phyloP scores from a whole-genome alignment of 2,797 vertebrate genomes.

The Trachops cirrhosus region DNA sequence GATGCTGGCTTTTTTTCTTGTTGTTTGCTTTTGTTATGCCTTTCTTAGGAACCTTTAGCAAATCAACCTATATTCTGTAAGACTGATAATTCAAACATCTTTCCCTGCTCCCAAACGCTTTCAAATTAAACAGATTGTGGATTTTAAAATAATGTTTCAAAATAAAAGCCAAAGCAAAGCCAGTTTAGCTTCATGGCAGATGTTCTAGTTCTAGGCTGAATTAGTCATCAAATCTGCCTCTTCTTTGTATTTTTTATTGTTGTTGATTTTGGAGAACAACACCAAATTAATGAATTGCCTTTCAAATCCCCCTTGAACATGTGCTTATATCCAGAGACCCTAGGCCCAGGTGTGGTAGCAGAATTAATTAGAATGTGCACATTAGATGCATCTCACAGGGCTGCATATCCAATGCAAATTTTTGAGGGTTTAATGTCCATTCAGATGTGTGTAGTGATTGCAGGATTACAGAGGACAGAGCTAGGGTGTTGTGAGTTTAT shows the following conservation, averaged over 20 bases:
- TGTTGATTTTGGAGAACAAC: slow-evolving; percentile 61
- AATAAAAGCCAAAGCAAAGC: slow-evolving; percentile 55
- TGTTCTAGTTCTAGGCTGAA: slow-evolving; percentile 56
- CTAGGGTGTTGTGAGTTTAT: background rate
- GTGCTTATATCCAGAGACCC: background rate
- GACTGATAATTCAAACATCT: background rate
- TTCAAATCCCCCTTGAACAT: slow-evolving; percentile 61
- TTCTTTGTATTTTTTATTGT: slow-evolving; percentile 53
- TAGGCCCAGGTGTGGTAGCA: slow-evolving; percentile 57
- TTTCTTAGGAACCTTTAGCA: background rate
- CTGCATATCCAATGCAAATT: slow-evolving; percentile 46
- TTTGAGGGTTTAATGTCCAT: slow-evolving; percentile 42
- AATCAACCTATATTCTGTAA: background rate
- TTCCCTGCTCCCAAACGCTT: background rate
- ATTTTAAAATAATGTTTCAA: slow-evolving; percentile 38
- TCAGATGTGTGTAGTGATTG: background rate
- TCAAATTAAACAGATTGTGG: slow-evolving; percentile 36
- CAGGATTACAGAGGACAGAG: background rate
- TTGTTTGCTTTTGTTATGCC: background rate
- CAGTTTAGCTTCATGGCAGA: slow-evolving; percentile 49
- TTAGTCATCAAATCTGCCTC: slow-evolving; percentile 54
- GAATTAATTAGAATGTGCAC: slow-evolving; percentile 55
- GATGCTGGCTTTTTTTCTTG: background rate
- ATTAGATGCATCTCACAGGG: slow-evolving; percentile 29
- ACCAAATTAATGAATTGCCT: slow-evolving; percentile 60